phyloP scores from a whole-genome alignment of 2,888 invertebrate genomes.

The Tridacna crocea region DNA sequence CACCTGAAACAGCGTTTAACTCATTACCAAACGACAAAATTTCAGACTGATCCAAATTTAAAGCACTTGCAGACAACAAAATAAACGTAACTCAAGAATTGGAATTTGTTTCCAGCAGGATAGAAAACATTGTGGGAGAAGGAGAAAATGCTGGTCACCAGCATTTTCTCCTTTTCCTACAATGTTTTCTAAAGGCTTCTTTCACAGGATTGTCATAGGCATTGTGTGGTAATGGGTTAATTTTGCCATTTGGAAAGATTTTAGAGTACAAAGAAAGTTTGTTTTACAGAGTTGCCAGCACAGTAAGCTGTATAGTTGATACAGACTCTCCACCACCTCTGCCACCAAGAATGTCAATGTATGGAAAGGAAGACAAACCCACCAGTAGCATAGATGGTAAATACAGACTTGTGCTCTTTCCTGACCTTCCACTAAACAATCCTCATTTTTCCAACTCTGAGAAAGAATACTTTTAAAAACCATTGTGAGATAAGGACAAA shows the following conservation, averaged over 20 bases:
- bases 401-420: neutral
- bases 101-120: no score
- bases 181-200: no score
- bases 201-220: no score
- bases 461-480: neutral
- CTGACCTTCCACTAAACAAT: neutral
- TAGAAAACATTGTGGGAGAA: neutral
- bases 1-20: no score
- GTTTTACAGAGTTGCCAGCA: conserved; percentile 42
- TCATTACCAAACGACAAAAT: no score
- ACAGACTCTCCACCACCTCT: conserved; percentile 62
- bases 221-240: no score
- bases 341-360: conserved; percentile 68
- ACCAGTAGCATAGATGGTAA: neutral
- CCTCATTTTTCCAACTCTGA: neutral
- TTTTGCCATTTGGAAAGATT: no score
- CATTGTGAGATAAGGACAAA: neutral
- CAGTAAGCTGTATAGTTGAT: conserved; percentile 42
- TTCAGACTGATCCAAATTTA: no score
- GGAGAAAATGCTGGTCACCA: neutral
- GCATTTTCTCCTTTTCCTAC: neutral
- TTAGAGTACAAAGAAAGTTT: neutral
- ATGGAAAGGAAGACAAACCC: conserved; percentile 34
- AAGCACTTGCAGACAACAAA: no score
- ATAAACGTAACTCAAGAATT: no score